A percentile compares a stretch with the other conserved stretches of the same genome.
Conservation (phyloP, 2,888 invertebrate species). For the Itoplectis maculator region DNA sequence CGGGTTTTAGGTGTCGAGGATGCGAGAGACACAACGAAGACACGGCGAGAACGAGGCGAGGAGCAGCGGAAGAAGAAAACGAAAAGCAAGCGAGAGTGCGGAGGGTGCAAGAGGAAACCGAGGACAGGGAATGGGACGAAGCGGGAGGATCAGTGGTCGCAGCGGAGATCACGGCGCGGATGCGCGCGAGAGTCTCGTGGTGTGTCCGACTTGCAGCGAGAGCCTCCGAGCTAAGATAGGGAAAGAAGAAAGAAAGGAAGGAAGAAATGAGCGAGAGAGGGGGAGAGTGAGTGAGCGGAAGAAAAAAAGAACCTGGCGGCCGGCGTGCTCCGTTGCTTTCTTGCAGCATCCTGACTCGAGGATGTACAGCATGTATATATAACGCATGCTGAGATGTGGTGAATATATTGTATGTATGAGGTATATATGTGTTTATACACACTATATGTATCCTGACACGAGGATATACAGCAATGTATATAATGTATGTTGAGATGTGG, state of each 20-base stretch:
- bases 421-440: too few relatives aligned
- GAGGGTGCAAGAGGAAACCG: constrained; percentile 31
- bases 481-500: background rate
- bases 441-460: constrained; percentile 40
- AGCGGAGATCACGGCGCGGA: constrained; percentile 50
- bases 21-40: constrained; percentile 23
- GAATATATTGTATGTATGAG: too few relatives aligned
- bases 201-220: constrained; percentile 28
- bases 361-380: constrained; percentile 42
- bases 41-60: background rate
- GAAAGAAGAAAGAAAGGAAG: constrained; percentile 42
- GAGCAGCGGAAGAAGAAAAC: constrained; percentile 17
- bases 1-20: constrained; percentile 29
- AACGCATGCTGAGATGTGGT: background rate
- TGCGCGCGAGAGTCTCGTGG: constrained; percentile 34
- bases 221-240: constrained; percentile 46
- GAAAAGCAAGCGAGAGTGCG: constrained; percentile 24
- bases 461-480: constrained; percentile 41
- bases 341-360: constrained; percentile 40
- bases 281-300: constrained; percentile 42
- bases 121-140: constrained; percentile 53
- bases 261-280: constrained; percentile 40
- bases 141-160: constrained; percentile 50
- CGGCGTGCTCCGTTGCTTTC: constrained; percentile 39
- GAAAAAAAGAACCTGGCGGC: constrained; percentile 30